Evolutionary conservation across 30 jellyfish, hydroid and myxozoan species (phyloP), one percentile per base, ranked within the genome.

Genomic region (Aurelia coerulea): DNA sequence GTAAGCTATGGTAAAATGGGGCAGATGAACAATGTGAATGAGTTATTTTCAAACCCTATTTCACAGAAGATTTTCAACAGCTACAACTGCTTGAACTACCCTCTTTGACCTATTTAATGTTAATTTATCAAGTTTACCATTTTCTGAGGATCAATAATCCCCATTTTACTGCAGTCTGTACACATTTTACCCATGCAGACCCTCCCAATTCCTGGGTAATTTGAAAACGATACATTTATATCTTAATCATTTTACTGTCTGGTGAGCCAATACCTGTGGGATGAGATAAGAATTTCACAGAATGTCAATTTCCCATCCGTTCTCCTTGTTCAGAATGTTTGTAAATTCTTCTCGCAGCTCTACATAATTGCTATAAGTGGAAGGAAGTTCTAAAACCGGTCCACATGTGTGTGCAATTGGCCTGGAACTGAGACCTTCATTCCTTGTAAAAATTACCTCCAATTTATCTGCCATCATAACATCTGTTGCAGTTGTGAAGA

Each of bases 351-450:
- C 75, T 42, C 91, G 68, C 68, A 82, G 91, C 66, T 82, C 91
- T 29, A 46, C 85, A 53, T 56, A 82, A 58, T 49, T 67, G 69
- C 62, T 68, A 65, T 82, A 82, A 33, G 91, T 82, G 54, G 91
- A 71, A 29, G 85, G 85, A 52, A 82, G 84, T 56, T 82, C 91
- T 29, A 67, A 73, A 56, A 82, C 68, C 15, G 91, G 91, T 52
- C 91, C 91, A 82, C 91, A 82, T 67, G 91, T 82, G 75, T 82
- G 91, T 52, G 91, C 91, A 34, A 82, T 82, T 68, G 92, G 92
- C 58, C 92, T 71, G 56, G 80, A 54, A 65, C 71, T 75, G 66
- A 69, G 73, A 62, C 80, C 92, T 64, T 65, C 80, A 63, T 31
- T 16, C 51, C 17, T 53, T 19, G 50, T 64, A 78, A 62, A 41